A percentile compares a stretch with the other conserved stretches of the same genome.
Evolutionary conservation across 2,113 vertebrate genomes (phyloP).

Genomic region (Muntiacus muntjak): DNA sequence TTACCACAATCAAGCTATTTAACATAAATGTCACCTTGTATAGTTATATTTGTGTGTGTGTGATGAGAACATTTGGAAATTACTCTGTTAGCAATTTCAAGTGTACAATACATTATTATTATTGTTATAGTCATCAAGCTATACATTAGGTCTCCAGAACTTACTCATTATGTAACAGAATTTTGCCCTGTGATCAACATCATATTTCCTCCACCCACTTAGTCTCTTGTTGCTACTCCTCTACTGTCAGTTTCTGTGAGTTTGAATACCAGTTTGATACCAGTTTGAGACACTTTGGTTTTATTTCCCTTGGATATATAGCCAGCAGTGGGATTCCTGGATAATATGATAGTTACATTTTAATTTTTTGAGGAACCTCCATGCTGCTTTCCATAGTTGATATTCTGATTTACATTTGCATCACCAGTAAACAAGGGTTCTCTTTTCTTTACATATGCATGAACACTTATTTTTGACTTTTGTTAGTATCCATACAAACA

Average conservation of each 20-base stretch:
- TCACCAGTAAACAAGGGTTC: background rate
- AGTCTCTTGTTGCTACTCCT: background rate
- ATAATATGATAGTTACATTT: background rate
- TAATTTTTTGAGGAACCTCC: background rate
- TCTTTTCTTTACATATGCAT: background rate
- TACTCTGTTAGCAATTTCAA: background rate
- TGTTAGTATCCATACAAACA: background rate
- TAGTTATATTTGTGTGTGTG: background rate
- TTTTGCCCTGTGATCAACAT: background rate
- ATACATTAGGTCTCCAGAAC: background rate
- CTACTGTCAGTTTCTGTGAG: background rate
- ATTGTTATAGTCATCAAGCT: background rate
- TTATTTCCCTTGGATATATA: background rate
- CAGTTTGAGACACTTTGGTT: background rate
- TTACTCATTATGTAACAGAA: background rate
- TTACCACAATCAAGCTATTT: background rate
- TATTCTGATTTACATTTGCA: rapidly evolving
- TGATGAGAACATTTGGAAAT: background rate
- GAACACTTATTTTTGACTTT: background rate
- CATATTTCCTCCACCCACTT: background rate
- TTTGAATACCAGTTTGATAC: background rate
- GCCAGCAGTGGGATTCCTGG: background rate
- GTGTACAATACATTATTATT: background rate
- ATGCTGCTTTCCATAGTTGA: background rate
- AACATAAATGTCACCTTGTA: background rate